These are phyloP conservation scores for Ailurus styani DNA, from an alignment of 2,113 vertebrate genomes.

Conservation along the genomic window DNA sequence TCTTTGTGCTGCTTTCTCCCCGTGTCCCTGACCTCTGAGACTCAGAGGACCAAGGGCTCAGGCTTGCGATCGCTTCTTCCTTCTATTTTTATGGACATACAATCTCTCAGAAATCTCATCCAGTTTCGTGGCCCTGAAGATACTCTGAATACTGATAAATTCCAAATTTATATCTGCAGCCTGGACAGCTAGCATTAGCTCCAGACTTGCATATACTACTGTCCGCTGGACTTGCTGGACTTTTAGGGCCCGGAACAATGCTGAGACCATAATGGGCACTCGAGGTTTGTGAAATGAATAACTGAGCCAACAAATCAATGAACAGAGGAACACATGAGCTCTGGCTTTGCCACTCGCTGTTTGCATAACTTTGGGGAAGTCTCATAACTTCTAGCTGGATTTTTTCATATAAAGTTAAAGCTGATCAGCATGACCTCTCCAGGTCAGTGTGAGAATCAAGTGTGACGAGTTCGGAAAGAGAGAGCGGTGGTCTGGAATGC, in stretches of 20 bases:
- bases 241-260: not conserved
- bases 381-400: not conserved
- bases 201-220: not conserved
- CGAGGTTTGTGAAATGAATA: not conserved
- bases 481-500: too few relatives aligned
- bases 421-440: not conserved
- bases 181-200: too few relatives aligned
- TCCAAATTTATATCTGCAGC: not conserved
- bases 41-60: not conserved
- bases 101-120: not conserved
- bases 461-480: not conserved
- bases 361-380: not conserved
- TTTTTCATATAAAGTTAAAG: not conserved
- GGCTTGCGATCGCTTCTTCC: accelerated
- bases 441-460: not conserved
- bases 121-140: not conserved
- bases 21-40: not conserved
- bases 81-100: not conserved
- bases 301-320: not conserved
- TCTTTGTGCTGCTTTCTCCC: not conserved
- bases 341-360: not conserved
- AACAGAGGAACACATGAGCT: not conserved
- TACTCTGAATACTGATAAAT: not conserved
- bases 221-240: not conserved
- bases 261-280: not conserved